phyloP scores from a whole-genome alignment of 2,113 vertebrate genomes.

The Stegastes partitus region DNA sequence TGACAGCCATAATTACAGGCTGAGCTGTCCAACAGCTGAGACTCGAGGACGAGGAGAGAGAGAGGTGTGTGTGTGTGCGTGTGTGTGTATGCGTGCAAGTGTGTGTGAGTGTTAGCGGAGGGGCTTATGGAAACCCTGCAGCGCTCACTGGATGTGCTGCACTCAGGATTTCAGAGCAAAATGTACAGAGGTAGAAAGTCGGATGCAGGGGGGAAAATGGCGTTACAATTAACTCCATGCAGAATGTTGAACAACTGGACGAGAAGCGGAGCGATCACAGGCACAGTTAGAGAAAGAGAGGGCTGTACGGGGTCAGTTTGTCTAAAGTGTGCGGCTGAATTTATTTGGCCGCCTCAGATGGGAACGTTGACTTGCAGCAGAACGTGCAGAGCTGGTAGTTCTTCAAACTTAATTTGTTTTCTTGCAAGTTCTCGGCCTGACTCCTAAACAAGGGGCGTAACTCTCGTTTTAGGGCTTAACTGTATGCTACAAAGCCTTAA shows the following conservation, averaged over 20 bases:
- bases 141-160: conserved; percentile 19
- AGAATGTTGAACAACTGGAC: neutral
- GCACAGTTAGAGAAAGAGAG: too few relatives aligned
- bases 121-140: conserved; percentile 50
- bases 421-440: too few relatives aligned
- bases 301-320: too few relatives aligned
- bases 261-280: too few relatives aligned
- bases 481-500: too few relatives aligned
- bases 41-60: conserved; percentile 42
- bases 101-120: conserved; percentile 15
- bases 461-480: too few relatives aligned
- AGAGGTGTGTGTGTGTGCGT: conserved; percentile 21
- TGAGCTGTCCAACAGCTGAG: conserved; percentile 80
- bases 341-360: too few relatives aligned
- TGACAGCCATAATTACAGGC: conserved; percentile 85
- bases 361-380: too few relatives aligned
- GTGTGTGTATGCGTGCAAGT: conserved; percentile 55
- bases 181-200: conserved; percentile 7
- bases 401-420: too few relatives aligned
- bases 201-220: neutral
- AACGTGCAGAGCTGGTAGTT: too few relatives aligned
- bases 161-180: conserved; percentile 6
- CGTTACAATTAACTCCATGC: neutral
- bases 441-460: too few relatives aligned
- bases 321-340: too few relatives aligned